Evolutionary conservation across 92 coral and sea anemone species (phyloP).

Genomic region (Montipora capitata): DNA sequence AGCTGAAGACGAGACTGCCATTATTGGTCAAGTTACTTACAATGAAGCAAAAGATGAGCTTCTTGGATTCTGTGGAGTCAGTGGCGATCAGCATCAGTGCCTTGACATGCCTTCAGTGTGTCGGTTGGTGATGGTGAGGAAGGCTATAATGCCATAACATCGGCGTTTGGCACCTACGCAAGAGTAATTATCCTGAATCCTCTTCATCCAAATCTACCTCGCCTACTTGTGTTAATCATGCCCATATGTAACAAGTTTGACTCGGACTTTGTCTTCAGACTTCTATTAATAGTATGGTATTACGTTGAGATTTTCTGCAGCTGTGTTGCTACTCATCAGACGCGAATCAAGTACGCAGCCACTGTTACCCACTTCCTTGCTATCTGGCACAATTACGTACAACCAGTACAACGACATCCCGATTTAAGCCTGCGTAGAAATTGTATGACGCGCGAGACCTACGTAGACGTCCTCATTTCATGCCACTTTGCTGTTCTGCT

Average conservation of each 20-base stretch:
- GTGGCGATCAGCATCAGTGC: conserved; percentile 54
- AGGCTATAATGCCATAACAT: conserved; percentile 32
- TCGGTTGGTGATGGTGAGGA: conserved; percentile 57
- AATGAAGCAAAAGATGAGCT: conserved; percentile 46
- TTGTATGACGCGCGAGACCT: conserved; percentile 43
- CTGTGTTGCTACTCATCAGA: conserved; percentile 38
- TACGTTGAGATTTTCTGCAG: no score
- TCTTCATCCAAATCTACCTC: conserved; percentile 58
- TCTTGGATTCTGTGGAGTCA: neutral
- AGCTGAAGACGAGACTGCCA: conserved; percentile 66
- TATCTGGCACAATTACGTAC: conserved; percentile 48
- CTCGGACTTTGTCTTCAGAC: conserved; percentile 24
- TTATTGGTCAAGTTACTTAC: conserved; percentile 45
- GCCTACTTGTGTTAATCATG: conserved; percentile 47
- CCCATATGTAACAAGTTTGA: conserved; percentile 72
- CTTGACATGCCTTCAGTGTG: conserved; percentile 49
- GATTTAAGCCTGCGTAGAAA: conserved; percentile 21
- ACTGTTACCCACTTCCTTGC: conserved; percentile 58
- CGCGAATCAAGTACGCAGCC: conserved; percentile 66
- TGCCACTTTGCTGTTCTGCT: conserved; percentile 71
- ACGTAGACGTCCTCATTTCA: conserved; percentile 45
- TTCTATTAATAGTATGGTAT: no score
- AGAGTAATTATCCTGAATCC: conserved; percentile 63
- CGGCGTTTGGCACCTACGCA: conserved; percentile 53
- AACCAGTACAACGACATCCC: conserved; percentile 19